A percentile compares a stretch with the other conserved stretches of the same genome.
These are phyloP conservation scores for Abrostola tripartita DNA, from an alignment of 2,888 invertebrate species.

Conservation along the genomic window DNA sequence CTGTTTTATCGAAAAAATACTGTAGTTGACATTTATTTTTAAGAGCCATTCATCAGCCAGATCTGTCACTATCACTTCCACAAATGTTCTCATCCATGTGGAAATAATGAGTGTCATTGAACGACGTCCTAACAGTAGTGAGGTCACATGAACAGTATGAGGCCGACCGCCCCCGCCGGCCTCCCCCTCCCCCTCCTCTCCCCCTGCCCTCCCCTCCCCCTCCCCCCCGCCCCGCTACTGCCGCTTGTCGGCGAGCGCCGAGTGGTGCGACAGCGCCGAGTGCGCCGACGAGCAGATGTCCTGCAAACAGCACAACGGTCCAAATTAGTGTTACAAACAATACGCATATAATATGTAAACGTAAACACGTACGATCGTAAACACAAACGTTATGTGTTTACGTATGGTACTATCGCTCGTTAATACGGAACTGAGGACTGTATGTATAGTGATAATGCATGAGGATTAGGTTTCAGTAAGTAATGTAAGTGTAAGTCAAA, in stretches of 20 bases:
- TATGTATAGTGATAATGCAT: too few species aligned
- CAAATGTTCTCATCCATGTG: neutral
- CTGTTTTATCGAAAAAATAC: constrained; percentile 23
- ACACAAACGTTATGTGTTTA: too few species aligned
- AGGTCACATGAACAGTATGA: constrained; percentile 6
- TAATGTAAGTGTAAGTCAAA: too few species aligned
- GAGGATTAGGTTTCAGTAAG: too few species aligned
- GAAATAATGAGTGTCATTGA: neutral
- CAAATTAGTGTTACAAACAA: neutral
- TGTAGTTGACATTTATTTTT: constrained; percentile 5
- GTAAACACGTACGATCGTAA: too few species aligned
- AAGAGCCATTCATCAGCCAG: neutral
- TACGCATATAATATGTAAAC: too few species aligned
- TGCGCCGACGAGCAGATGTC: constrained; percentile 84
- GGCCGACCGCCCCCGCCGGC: constrained; percentile 10
- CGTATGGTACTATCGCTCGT: too few species aligned
- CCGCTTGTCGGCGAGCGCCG: constrained; percentile 68
- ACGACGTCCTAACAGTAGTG: neutral
- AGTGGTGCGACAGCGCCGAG: constrained; percentile 87
- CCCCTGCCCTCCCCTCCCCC: neutral
- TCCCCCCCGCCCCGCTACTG: constrained; percentile 60
- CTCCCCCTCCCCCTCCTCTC: constrained; percentile 7
- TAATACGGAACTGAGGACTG: too few species aligned
- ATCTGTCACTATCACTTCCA: neutral
- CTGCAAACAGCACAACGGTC: constrained; percentile 57